These are phyloP conservation scores for Furcifer pardalis DNA, from an alignment of 2,797 vertebrate species.

Conservation along the genomic window DNA sequence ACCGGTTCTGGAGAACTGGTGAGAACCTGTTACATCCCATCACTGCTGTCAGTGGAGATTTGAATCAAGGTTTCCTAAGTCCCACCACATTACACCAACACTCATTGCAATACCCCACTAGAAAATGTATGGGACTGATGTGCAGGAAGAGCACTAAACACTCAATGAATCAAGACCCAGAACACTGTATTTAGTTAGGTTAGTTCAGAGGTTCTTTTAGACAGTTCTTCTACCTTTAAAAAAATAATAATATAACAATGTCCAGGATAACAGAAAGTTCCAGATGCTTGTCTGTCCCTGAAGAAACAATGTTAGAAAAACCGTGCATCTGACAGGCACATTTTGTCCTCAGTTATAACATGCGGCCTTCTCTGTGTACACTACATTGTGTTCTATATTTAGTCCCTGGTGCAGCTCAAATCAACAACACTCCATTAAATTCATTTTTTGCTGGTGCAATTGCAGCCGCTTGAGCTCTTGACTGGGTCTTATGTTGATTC, in stretches of 20 bases:
- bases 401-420: conserved; percentile 71
- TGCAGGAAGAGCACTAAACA: neutral
- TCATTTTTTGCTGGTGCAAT: conserved; percentile 55
- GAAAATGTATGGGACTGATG: neutral
- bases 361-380: conserved; percentile 6
- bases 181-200: no score
- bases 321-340: conserved; percentile 45
- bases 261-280: neutral
- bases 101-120: neutral
- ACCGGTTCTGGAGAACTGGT: no score
- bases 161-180: neutral
- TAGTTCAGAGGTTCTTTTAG: neutral
- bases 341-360: conserved; percentile 61
- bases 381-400: conserved; percentile 68
- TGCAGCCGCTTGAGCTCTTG: conserved; percentile 55
- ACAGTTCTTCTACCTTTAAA: neutral
- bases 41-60: no score
- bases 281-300: neutral
- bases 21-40: no score
- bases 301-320: conserved; percentile 32
- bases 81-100: no score
- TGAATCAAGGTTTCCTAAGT: no score
- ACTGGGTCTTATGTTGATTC: conserved; percentile 44
- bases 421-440: conserved; percentile 66
- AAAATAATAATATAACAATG: no score